phyloP scores from a whole-genome alignment of 2,797 vertebrate species.

The Thripadectes ignobilis region DNA sequence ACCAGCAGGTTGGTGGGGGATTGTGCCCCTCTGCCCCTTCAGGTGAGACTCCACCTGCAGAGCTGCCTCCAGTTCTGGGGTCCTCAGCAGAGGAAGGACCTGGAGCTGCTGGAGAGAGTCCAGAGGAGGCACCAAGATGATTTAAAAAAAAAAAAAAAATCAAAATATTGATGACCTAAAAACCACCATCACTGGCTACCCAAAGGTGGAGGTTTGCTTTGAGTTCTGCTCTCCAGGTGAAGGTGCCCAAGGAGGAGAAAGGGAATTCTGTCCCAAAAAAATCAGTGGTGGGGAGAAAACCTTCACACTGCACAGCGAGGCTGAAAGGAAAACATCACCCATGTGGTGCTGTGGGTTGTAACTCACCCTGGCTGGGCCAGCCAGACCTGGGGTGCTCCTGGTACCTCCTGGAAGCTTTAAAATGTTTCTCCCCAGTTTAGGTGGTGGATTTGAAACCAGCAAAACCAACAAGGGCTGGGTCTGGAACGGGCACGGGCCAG shows the following conservation, averaged over 20 bases:
- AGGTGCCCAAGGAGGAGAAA: accelerated
- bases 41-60: neutral
- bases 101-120: neutral
- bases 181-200: accelerated
- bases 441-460: neutral
- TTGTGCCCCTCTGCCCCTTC: neutral
- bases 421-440: accelerated
- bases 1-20: neutral
- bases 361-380: neutral
- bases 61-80: neutral
- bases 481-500: neutral
- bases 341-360: neutral
- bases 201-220: accelerated
- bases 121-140: neutral
- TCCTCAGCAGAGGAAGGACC: accelerated
- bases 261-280: neutral
- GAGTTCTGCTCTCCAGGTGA: neutral
- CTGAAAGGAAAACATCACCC: neutral
- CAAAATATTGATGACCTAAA: neutral
- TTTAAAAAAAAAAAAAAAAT: neutral
- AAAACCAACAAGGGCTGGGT: neutral
- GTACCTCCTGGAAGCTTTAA: neutral
- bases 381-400: accelerated
- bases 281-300: accelerated
- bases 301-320: neutral